Base-by-base conservation (phyloP, 2,113 vertebrate species). In the Ptilorrhoa leucosticta region DNA sequence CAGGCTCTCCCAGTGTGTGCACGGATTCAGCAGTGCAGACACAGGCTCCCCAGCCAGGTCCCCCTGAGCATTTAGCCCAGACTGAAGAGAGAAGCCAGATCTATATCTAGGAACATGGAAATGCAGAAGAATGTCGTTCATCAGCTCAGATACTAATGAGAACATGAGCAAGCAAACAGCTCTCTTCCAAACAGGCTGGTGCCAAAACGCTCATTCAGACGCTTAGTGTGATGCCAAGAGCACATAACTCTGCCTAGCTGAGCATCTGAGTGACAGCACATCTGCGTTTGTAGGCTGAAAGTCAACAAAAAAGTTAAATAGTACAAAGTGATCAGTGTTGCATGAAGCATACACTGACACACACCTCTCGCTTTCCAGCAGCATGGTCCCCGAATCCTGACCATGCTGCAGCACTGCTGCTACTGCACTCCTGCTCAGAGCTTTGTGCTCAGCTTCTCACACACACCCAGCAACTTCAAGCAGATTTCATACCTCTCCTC, bases 61-160 rank as follows among this genome's bases (percentile, higher is more conserved):
- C 19, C 40, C n/a, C 10, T 1, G 4, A 76, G 69, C 60, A 35
- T 35, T 82, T 65, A 89, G 42, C 54, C 73, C 72, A 93, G 80
- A 78, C 83, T 92, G 77, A 45, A 75, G 56, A 84, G 37, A 82
- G 61, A 64, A 89, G 53, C 65, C 91, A 93, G 94, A 85, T 95
- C 63, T 92, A 3, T 89, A 82, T 89, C 91, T 79, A 64, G 70
- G 69, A 94, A 87, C 51, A 39, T 1, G 63, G 87, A 89, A 95
- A 82, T 71, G 61, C 81, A 76, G 45, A 89, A 89, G 83, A 91
- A 91, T 72, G 72, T 45, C 24, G 31, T 84, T 95, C 72, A 87
- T 92, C 89, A 78, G 86, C 87, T 90, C 80, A 63, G 81, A 89
- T 78, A 83, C 93, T 93, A 92, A 92, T 89, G 72, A 95, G 84